phyloP scores from a whole-genome alignment of 2,888 invertebrate genomes.

The Belgica antarctica region DNA sequence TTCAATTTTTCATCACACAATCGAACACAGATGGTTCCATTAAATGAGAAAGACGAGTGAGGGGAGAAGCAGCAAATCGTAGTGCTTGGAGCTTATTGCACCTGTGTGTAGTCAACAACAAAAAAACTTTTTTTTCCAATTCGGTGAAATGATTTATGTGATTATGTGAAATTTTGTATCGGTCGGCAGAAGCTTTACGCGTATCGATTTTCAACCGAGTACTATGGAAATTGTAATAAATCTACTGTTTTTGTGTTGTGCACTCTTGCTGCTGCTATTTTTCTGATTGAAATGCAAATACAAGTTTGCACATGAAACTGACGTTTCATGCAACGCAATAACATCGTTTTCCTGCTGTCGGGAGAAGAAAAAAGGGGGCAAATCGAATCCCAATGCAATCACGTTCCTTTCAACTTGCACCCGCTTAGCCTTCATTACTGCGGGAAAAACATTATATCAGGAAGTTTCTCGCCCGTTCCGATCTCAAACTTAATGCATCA shows the following conservation, averaged over 20 bases:
- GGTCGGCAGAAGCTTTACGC: background rate
- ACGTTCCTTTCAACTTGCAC: background rate
- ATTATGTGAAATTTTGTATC: slow-evolving; percentile 12
- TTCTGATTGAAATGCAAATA: slow-evolving; percentile 43
- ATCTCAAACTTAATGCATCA: slow-evolving; percentile 23
- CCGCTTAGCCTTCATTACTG: background rate
- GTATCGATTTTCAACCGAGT: slow-evolving; percentile 8
- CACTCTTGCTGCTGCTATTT: slow-evolving; percentile 10
- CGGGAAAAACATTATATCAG: background rate
- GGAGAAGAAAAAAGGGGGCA: no score
- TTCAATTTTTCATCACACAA: slow-evolving; percentile 43
- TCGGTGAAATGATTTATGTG: slow-evolving; percentile 43
- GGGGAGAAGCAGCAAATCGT: background rate
- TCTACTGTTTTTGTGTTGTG: slow-evolving; percentile 15
- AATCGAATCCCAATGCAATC: background rate
- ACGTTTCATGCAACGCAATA: slow-evolving; percentile 8
- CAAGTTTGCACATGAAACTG: slow-evolving; percentile 33
- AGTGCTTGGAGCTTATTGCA: slow-evolving; percentile 25
- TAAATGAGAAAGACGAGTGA: background rate
- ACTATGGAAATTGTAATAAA: slow-evolving; percentile 41
- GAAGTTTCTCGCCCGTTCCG: background rate
- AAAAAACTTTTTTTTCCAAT: background rate
- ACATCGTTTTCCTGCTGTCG: background rate
- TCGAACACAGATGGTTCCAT: slow-evolving; percentile 35
- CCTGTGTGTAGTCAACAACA: slow-evolving; percentile 1